phyloP scores from a whole-genome alignment of 2,797 vertebrate genomes.

The Spondyliosoma cantharus region DNA sequence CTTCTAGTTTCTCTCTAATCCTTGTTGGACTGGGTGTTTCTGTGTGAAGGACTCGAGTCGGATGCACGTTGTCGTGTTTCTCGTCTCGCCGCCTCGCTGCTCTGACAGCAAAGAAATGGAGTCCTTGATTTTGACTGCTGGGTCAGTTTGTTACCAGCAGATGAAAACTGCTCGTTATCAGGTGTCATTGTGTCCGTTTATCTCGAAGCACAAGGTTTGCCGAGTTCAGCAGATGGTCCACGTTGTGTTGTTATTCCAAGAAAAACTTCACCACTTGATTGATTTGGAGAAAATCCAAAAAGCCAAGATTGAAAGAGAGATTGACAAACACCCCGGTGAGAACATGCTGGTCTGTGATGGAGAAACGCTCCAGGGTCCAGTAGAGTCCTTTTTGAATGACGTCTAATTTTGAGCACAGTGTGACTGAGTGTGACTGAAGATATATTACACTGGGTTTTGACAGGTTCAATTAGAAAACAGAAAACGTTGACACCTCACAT shows the following conservation, averaged over 20 bases:
- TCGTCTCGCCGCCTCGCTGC: too few species aligned
- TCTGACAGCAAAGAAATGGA: too few species aligned
- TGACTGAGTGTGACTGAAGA: background rate
- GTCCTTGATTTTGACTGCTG: background rate
- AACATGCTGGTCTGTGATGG: background rate
- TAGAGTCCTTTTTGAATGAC: background rate
- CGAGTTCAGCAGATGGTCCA: background rate
- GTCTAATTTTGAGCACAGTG: background rate
- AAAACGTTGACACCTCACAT: background rate
- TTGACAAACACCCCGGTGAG: background rate
- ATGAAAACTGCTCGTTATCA: background rate
- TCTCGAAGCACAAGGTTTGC: too few species aligned
- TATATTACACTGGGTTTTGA: background rate
- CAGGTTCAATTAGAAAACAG: background rate
- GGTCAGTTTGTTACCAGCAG: background rate
- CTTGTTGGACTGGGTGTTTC: too few species aligned
- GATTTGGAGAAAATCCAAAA: background rate
- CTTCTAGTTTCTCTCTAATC: too few species aligned
- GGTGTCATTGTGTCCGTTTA: too few species aligned
- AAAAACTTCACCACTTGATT: background rate
- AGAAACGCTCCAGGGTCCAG: too few species aligned
- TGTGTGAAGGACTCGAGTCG: too few species aligned
- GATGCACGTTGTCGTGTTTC: too few species aligned
- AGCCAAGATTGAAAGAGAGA: too few species aligned
- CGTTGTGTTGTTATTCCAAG: background rate